Percentiles rank a stretch among this genome's conserved stretches.
These are phyloP conservation scores for Megaceryle alcyon DNA, from an alignment of 2,797 vertebrate genomes.

Conservation along the genomic window DNA sequence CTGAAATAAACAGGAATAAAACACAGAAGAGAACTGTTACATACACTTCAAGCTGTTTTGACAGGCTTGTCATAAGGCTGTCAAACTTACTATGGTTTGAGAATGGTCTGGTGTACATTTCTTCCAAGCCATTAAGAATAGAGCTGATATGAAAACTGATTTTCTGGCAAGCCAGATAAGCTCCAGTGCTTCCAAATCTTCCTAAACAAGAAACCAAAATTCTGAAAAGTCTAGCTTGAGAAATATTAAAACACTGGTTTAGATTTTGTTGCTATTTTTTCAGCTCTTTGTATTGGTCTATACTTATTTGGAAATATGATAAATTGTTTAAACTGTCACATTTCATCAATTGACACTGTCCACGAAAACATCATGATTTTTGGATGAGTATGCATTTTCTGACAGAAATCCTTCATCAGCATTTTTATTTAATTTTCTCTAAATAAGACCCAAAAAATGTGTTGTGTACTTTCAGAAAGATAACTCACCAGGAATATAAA, in stretches of 20 bases:
- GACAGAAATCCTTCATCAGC: not conserved
- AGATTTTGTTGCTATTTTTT: not conserved
- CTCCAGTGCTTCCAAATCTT: slow-evolving; percentile 1
- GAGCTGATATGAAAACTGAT: not conserved
- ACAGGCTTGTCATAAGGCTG: not conserved
- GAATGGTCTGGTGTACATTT: not conserved
- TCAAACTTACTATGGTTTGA: not conserved
- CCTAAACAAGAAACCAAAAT: not conserved
- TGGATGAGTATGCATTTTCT: not conserved
- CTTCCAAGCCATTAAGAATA: slow-evolving; percentile 29
- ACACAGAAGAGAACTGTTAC: not conserved
- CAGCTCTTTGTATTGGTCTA: not conserved
- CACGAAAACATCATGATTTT: not conserved
- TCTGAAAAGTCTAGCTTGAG: not conserved
- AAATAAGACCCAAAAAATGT: not conserved
- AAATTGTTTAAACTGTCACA: not conserved
- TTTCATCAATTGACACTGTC: not conserved
- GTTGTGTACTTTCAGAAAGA: not conserved
- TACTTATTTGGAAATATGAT: not conserved
- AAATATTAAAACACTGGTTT: not conserved
- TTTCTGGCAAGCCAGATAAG: not conserved
- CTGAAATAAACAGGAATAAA: not conserved
- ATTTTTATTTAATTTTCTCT: not conserved
- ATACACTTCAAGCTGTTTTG: not conserved
- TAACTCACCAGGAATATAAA: not conserved